Conservation (phyloP, 2,113 vertebrate species). For the Cyanoliseus patagonus region DNA sequence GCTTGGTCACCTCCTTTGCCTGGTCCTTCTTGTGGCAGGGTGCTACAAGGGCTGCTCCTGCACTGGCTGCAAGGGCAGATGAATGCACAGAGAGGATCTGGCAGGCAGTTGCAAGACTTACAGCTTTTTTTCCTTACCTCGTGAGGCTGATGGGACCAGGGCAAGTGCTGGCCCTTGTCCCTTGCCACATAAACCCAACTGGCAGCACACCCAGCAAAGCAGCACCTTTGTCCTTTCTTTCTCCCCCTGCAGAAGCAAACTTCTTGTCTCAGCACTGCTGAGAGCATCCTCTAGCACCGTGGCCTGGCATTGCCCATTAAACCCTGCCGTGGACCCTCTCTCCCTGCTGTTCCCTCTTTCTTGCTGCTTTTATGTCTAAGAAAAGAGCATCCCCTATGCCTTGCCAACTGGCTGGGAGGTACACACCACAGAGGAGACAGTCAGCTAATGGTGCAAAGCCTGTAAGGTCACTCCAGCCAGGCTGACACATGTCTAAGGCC, state of each 20-base stretch:
- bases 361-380: not conserved
- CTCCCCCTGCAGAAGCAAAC: not conserved
- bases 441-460: not conserved
- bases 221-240: not conserved
- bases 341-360: not conserved
- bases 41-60: not conserved
- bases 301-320: not conserved
- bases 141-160: not conserved
- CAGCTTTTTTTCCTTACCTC: not conserved
- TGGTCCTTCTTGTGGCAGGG: not conserved
- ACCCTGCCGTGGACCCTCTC: not conserved
- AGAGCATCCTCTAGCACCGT: not conserved
- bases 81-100: not conserved
- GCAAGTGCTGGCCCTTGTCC: not conserved
- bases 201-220: not conserved
- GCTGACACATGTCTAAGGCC: not conserved
- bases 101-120: not conserved
- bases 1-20: not conserved
- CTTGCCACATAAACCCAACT: not conserved
- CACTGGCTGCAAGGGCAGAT: rapidly evolving
- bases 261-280: not conserved
- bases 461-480: not conserved
- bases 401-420: not conserved
- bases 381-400: rapidly evolving
- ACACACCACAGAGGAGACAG: rapidly evolving